Percentiles rank a stretch among this genome's conserved stretches.
Conservation (phyloP, 2,113 vertebrate genomes). For the Psettodes erumei region DNA sequence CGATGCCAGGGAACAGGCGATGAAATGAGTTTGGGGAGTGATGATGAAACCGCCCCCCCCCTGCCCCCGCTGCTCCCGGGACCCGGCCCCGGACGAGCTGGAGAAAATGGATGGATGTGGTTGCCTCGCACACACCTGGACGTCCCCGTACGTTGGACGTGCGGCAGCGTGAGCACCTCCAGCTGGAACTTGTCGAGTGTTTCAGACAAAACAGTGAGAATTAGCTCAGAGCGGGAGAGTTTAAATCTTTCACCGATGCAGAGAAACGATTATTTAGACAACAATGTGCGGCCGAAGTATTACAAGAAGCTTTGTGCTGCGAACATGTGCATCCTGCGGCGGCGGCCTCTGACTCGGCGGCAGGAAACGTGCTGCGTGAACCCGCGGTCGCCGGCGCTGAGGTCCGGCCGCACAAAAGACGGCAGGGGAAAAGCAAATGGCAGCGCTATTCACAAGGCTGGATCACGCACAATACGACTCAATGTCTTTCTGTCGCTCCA, state of each 20-base stretch:
- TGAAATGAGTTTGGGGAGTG: too few relatives aligned
- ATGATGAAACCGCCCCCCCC: too few relatives aligned
- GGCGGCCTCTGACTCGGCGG: background rate
- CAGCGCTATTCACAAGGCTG: slow-evolving; percentile 40
- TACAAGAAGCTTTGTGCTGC: background rate
- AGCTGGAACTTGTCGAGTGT: background rate
- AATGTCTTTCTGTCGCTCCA: slow-evolving; percentile 48
- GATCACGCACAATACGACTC: slow-evolving; percentile 48
- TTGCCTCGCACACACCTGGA: too few relatives aligned
- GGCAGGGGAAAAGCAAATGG: slow-evolving; percentile 46
- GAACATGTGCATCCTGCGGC: slow-evolving; percentile 14
- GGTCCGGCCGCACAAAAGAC: slow-evolving; percentile 38
- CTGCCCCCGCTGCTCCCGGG: too few relatives aligned
- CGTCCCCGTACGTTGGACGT: too few relatives aligned
- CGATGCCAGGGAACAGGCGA: too few relatives aligned
- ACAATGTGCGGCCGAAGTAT: background rate
- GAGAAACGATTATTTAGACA: background rate
- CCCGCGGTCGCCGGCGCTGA: slow-evolving; percentile 8
- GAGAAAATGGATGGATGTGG: too few relatives aligned
- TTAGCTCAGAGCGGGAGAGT: too few relatives aligned
- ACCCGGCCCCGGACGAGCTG: too few relatives aligned
- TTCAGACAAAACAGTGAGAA: too few relatives aligned
- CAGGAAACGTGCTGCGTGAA: slow-evolving; percentile 20
- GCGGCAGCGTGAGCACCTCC: too few relatives aligned
- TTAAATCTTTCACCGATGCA: background rate